A percentile compares a stretch with the other conserved stretches of the same genome.
Evolutionary conservation across 2,113 vertebrate species (phyloP).

Genomic region (Microcebus griseorufus): DNA sequence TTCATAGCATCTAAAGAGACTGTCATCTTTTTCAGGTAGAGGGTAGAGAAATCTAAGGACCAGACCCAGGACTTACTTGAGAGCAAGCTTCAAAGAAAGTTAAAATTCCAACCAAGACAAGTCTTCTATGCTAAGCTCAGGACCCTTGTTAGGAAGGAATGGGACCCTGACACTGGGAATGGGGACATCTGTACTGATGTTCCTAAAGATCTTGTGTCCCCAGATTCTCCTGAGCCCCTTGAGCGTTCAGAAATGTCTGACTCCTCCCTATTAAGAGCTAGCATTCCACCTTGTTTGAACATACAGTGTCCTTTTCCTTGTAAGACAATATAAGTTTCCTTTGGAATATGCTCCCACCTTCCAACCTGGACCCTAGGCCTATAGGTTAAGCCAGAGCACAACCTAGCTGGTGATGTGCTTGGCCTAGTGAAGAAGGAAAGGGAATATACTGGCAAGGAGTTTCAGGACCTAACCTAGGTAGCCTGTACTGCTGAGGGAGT

Average conservation of each 20-base stretch:
- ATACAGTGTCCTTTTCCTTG: neutral
- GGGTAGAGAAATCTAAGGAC: neutral
- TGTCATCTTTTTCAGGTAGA: conserved; percentile 19
- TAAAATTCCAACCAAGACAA: conserved; percentile 44
- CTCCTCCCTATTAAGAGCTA: neutral
- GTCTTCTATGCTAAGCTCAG: neutral
- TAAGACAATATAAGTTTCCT: neutral
- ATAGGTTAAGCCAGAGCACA: neutral
- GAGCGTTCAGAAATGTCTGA: neutral
- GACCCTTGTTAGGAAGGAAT: conserved; percentile 24
- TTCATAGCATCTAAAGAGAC: neutral
- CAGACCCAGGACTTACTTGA: conserved; percentile 1
- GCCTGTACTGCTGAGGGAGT: neutral
- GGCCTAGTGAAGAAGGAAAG: neutral
- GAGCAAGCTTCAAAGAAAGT: conserved; percentile 23
- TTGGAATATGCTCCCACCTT: neutral
- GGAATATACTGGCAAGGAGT: neutral
- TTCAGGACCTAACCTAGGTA: neutral
- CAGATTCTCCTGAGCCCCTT: neutral
- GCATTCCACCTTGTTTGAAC: neutral
- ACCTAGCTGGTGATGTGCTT: neutral
- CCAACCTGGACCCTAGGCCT: neutral
- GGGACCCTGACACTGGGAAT: neutral
- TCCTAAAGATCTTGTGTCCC: neutral
- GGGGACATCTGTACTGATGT: neutral